Conservation (phyloP, 1,140 invertebrate species). For the Drosophila baimaii region DNA sequence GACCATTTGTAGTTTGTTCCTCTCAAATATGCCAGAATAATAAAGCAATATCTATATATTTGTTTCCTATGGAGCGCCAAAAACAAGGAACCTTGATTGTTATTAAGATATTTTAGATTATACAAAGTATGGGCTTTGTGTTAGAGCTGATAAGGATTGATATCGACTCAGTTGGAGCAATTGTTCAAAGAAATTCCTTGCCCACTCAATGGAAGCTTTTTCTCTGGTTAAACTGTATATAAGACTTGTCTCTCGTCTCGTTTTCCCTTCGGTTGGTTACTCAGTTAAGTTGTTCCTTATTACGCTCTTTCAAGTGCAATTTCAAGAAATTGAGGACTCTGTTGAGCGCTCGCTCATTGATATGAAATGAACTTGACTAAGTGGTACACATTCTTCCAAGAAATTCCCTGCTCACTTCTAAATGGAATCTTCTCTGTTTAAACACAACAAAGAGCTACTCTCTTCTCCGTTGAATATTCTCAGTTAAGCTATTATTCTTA, state of each 20-base stretch:
- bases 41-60: constrained; percentile 75
- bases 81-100: constrained; percentile 1
- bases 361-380: too few relatives aligned
- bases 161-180: neutral
- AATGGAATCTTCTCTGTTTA: neutral
- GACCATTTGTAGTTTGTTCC: constrained; percentile 58
- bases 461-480: too few relatives aligned
- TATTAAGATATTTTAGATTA: neutral
- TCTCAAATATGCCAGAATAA: constrained; percentile 55
- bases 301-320: too few relatives aligned
- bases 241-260: too few relatives aligned
- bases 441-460: too few relatives aligned
- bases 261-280: too few relatives aligned
- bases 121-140: neutral
- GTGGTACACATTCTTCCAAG: neutral
- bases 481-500: too few relatives aligned
- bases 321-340: too few relatives aligned
- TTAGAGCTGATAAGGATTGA: neutral
- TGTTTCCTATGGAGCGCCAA: constrained; percentile 72
- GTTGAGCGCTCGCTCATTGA: too few relatives aligned
- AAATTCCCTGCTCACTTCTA: neutral
- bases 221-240: too few relatives aligned
- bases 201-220: too few relatives aligned
- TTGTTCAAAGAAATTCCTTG: neutral
- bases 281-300: too few relatives aligned